Evolutionary conservation across 2,113 vertebrate genomes (phyloP).

Genomic region (Vulpes ferrilata): DNA sequence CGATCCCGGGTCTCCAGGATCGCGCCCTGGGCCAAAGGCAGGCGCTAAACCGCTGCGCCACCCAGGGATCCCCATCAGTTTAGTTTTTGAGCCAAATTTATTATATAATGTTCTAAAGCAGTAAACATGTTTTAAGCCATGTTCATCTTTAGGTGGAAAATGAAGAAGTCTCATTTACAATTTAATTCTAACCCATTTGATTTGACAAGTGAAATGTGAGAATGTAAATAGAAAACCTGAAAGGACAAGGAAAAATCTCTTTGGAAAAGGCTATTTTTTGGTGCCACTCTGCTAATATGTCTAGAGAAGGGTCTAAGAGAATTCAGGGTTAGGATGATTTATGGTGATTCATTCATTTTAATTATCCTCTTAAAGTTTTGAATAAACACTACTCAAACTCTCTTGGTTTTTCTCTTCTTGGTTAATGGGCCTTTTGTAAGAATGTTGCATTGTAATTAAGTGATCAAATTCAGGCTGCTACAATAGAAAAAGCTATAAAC

Average conservation of each 20-base stretch:
- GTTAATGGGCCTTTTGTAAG: constrained; percentile 64
- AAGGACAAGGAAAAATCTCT: constrained; percentile 69
- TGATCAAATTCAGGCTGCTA: constrained; percentile 46
- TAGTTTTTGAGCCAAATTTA: constrained; percentile 84
- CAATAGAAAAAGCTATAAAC: constrained; percentile 26
- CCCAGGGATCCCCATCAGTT: too few species aligned
- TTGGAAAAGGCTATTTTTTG: constrained; percentile 72
- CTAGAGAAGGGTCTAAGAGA: constrained; percentile 52
- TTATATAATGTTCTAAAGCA: constrained; percentile 79
- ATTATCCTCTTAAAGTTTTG: constrained; percentile 60
- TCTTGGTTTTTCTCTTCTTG: constrained; percentile 53
- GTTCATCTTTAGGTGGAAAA: constrained; percentile 80
- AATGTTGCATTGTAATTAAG: constrained; percentile 72
- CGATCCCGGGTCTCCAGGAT: too few species aligned
- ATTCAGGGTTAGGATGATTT: constrained; percentile 54
- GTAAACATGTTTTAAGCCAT: constrained; percentile 76
- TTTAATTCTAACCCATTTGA: constrained; percentile 85
- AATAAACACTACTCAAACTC: constrained; percentile 43
- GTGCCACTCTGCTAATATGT: constrained; percentile 64
- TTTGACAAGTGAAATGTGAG: constrained; percentile 76
- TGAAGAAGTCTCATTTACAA: constrained; percentile 78
- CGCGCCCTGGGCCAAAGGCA: too few species aligned
- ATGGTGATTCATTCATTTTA: constrained; percentile 67
- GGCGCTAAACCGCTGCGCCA: too few species aligned
- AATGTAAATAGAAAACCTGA: constrained; percentile 80